Conservation (phyloP, 2,888 invertebrate genomes). For the Drosophila birchii region DNA sequence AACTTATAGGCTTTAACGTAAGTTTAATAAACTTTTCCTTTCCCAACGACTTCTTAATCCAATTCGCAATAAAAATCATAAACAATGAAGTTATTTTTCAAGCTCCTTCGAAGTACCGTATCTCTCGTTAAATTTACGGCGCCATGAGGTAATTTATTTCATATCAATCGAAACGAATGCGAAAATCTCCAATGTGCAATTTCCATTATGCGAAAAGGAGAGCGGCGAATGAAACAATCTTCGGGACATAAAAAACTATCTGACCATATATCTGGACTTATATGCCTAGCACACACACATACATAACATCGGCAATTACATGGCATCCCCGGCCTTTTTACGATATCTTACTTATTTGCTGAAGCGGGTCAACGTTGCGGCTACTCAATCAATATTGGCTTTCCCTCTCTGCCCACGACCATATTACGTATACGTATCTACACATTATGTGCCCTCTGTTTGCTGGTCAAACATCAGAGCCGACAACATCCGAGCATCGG, state of each 20-base stretch:
- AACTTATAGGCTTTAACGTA: background rate
- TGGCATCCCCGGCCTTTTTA: slow-evolving; percentile 29
- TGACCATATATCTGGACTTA: slow-evolving; percentile 26
- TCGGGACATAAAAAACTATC: slow-evolving; percentile 60
- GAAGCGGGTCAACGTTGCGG: slow-evolving; percentile 61
- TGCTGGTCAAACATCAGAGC: slow-evolving; percentile 56
- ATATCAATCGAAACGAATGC: slow-evolving; percentile 49
- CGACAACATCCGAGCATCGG: slow-evolving; percentile 9
- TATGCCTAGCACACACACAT: slow-evolving; percentile 13
- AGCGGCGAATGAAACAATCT: slow-evolving; percentile 60
- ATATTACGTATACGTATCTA: slow-evolving; percentile 38
- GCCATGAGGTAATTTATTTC: slow-evolving; percentile 35
- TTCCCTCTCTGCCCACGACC: slow-evolving; percentile 44
- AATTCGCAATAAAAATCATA: background rate
- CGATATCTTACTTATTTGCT: slow-evolving; percentile 65
- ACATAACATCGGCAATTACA: slow-evolving; percentile 43
- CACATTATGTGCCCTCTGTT: slow-evolving; percentile 57
- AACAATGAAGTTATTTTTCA: background rate
- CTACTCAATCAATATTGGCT: slow-evolving; percentile 75
- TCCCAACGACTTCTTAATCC: background rate
- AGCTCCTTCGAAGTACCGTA: background rate
- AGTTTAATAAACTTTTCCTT: background rate
- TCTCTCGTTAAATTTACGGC: slow-evolving; percentile 5
- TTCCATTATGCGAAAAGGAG: slow-evolving; percentile 37
- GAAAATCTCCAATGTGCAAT: slow-evolving; percentile 61